Percentiles rank a stretch among this genome's conserved stretches.
Conservation (phyloP, 2,797 vertebrate species). For the Xenops minutus region DNA sequence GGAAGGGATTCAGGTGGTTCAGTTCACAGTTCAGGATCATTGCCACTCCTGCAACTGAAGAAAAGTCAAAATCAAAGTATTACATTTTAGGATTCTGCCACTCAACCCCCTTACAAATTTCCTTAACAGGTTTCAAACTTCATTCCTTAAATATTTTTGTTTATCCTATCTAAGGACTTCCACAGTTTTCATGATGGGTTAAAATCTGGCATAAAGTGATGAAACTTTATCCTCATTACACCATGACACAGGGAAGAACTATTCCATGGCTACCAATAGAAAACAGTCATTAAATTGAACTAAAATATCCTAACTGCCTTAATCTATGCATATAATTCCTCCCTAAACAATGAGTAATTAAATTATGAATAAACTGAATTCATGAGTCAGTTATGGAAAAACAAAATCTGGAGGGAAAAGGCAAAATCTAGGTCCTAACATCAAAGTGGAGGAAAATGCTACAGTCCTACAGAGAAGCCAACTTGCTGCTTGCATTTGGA, state of each 20-base stretch:
- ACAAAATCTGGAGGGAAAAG: not conserved
- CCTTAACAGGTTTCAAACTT: not conserved
- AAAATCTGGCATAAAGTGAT: not conserved
- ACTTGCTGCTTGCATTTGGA: not conserved
- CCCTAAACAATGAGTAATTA: not conserved
- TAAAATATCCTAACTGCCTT: not conserved
- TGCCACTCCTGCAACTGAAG: conserved; percentile 87
- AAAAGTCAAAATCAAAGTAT: not conserved
- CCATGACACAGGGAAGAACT: not conserved
- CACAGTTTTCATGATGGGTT: not conserved
- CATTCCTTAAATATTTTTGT: not conserved
- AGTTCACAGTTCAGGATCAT: conserved; percentile 87
- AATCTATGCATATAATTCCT: not conserved
- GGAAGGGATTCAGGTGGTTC: conserved; percentile 81
- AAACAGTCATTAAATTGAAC: not conserved
- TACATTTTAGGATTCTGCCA: not conserved
- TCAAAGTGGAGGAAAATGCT: not conserved
- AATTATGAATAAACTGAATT: not conserved
- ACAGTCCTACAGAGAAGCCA: not conserved
- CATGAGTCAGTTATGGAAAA: not conserved
- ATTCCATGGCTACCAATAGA: not conserved
- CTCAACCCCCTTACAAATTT: not conserved
- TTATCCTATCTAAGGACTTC: not conserved
- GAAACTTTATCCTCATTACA: not conserved
- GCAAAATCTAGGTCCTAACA: not conserved